phyloP scores from a whole-genome alignment of 35 echinoderm and acorn worm species.

The Apostichopus californicus region DNA sequence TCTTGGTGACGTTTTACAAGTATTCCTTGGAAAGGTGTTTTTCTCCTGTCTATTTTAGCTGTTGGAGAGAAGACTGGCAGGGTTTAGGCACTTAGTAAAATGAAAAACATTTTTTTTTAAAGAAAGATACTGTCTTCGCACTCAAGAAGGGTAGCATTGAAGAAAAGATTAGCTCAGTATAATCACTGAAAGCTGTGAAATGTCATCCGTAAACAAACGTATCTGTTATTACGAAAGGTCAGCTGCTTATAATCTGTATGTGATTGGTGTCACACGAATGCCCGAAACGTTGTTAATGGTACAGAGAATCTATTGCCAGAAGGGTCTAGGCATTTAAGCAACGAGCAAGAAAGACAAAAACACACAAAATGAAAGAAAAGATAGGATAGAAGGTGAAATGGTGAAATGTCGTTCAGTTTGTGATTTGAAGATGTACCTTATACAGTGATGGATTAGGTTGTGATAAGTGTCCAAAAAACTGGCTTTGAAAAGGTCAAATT shows the following conservation, averaged over 20 bases:
- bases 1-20: not conserved
- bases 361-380: not conserved
- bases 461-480: too few relatives aligned
- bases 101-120: too few relatives aligned
- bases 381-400: too few relatives aligned
- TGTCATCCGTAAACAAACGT: not conserved
- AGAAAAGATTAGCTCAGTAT: too few relatives aligned
- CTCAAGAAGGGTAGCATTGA: too few relatives aligned
- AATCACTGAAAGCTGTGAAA: not conserved
- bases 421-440: too few relatives aligned
- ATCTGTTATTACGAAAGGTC: not conserved
- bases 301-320: not conserved
- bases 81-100: not conserved
- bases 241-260: not conserved
- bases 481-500: too few relatives aligned
- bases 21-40: not conserved
- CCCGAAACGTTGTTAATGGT: not conserved
- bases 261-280: not conserved
- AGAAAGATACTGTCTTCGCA: too few relatives aligned
- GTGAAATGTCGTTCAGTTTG: too few relatives aligned
- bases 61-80: not conserved
- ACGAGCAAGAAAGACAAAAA: not conserved
- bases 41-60: not conserved
- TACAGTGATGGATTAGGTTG: too few relatives aligned
- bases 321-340: not conserved